A percentile compares a stretch with the other conserved stretches of the same genome.
Conservation (phyloP, 1,140 invertebrate species). For the Drosophila sproati region DNA sequence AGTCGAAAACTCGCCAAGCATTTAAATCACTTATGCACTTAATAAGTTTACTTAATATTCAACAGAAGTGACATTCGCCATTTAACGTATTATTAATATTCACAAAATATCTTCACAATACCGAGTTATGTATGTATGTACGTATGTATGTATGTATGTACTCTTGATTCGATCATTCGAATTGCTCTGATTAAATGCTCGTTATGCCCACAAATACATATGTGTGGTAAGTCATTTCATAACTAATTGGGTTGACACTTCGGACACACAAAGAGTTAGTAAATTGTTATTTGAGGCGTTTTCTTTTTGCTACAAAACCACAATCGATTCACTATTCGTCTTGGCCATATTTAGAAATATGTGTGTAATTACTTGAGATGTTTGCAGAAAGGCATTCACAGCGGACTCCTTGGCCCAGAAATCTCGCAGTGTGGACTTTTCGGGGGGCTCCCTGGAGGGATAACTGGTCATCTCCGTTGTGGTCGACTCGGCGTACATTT, state of each 20-base stretch:
- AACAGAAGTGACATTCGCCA: slow-evolving; percentile 45
- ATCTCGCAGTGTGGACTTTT: slow-evolving; percentile 71
- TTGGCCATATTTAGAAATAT: slow-evolving; percentile 12
- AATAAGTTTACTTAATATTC: slow-evolving; percentile 67
- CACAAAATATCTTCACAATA: no score
- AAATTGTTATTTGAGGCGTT: background rate
- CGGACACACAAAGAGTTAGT: slow-evolving; percentile 3
- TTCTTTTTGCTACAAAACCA: background rate
- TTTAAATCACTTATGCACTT: slow-evolving; percentile 72
- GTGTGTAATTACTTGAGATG: slow-evolving; percentile 67
- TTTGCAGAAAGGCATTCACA: slow-evolving; percentile 78
- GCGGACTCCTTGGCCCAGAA: slow-evolving; percentile 82
- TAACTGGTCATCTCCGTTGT: slow-evolving; percentile 79
- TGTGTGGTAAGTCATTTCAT: background rate
- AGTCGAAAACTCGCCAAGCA: slow-evolving; percentile 59
- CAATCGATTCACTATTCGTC: slow-evolving; percentile 19
- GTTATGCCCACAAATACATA: background rate
- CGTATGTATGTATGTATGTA: background rate
- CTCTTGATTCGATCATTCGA: background rate
- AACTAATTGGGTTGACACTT: slow-evolving; percentile 4
- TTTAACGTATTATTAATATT: slow-evolving; percentile 5
- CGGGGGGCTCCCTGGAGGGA: slow-evolving; percentile 57
- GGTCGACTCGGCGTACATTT: slow-evolving; percentile 78
- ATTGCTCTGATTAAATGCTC: background rate
- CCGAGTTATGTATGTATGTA: no score